Conservation (phyloP, 2,888 invertebrate species). For the Tenthredo notha region DNA sequence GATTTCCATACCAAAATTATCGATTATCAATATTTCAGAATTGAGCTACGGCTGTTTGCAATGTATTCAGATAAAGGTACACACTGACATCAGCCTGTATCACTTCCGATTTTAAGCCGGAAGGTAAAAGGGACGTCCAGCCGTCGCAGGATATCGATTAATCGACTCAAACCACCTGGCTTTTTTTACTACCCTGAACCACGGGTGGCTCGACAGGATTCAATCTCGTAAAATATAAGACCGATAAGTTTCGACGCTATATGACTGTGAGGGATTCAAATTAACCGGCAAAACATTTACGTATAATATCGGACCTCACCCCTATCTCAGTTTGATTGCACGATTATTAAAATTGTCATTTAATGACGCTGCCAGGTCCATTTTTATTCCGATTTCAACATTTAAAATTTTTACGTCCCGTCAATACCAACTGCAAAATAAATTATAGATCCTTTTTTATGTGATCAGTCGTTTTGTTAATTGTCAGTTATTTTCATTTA, state of each 20-base stretch:
- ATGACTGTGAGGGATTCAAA: background rate
- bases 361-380: background rate
- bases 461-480: background rate
- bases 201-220: constrained; percentile 23
- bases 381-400: background rate
- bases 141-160: constrained; percentile 22
- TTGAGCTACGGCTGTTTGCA: background rate
- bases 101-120: constrained; percentile 17
- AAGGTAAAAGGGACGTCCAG: constrained; percentile 7
- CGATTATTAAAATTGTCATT: background rate
- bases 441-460: background rate
- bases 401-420: background rate
- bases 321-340: background rate
- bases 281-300: background rate
- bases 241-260: constrained; percentile 6
- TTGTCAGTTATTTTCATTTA: background rate
- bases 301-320: background rate
- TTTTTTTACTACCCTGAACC: background rate
- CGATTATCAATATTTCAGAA: background rate
- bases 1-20: background rate
- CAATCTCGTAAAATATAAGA: constrained; percentile 20
- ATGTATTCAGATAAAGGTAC: background rate
- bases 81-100: background rate
- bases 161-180: background rate
- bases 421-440: background rate